These are phyloP conservation scores for Stomatorhinus walkeri DNA, from an alignment of 2,797 vertebrate genomes.

Conservation along the genomic window DNA sequence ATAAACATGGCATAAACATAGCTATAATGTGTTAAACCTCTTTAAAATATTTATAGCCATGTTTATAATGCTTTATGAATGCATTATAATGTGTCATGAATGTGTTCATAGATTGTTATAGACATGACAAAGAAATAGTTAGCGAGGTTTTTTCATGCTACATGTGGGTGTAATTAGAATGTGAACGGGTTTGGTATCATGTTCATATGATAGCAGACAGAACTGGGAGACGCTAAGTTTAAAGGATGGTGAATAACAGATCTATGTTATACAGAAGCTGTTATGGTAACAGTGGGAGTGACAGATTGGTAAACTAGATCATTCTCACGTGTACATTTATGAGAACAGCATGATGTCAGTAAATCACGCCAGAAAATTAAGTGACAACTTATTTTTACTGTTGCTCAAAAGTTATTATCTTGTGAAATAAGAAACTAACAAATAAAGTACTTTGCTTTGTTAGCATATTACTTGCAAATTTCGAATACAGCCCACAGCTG, in stretches of 20 bases:
- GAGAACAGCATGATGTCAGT: background rate
- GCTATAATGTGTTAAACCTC: background rate
- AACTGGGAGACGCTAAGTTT: background rate
- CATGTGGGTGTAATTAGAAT: background rate
- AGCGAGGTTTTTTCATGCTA: background rate
- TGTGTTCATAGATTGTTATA: background rate
- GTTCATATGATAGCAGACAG: background rate
- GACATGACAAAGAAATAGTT: background rate
- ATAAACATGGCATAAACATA: background rate
- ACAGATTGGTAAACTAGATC: background rate
- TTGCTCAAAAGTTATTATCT: background rate
- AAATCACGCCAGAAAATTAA: background rate
- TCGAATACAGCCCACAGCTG: background rate
- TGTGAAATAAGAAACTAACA: background rate
- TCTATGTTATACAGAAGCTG: background rate
- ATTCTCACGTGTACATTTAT: background rate
- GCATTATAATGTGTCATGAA: background rate
- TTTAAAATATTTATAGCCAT: background rate
- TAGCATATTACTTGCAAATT: background rate
- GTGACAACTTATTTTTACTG: background rate
- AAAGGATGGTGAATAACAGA: background rate
- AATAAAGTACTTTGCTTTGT: background rate
- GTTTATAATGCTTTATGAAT: background rate
- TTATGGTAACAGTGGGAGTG: background rate
- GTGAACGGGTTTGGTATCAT: background rate